Base-by-base conservation (phyloP, 2,888 invertebrate species). In the Stenodera caucasica region DNA sequence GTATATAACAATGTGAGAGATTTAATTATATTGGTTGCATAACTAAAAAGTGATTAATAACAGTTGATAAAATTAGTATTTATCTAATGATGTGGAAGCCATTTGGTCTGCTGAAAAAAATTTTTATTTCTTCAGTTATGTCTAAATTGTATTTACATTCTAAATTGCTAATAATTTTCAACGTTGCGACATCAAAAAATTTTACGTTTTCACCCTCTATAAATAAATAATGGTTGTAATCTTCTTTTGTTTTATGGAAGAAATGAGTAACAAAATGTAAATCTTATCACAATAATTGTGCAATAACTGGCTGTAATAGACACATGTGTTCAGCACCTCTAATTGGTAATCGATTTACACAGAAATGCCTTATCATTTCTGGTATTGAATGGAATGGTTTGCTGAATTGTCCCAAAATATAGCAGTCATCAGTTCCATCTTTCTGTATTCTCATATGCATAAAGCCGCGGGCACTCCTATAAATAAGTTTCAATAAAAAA, bases 381-480 rank as follows among this genome's bases (percentile, higher is more conserved):
- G 97, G 96, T 67, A 98, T 95, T 55, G 90, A 91, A 52, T 89
- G 88, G 78, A 97, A 98, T 23, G 95, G 94, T 67, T 94, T 93
- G 75, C 94, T 92, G 78, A 96, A 96, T 76, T 93, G 92, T 5
- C 97, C 97, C 71, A 98, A 82, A 56, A 96, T 94, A 79, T 90
- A 97, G 60, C 91, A 90, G 61, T 92, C 92, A 12, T 86, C 83
- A 57, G 88, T 87, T 12, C 82, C 82, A 74, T 88, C 87, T 71
- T 89, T 89, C 78, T 93, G 92, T 66, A 98, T 97, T 71, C 96
- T 88, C 92, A 98, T 95, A 80, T 98, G 97, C 93, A 98, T 96
- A 76, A 95, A 96, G 53, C 97, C 96, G 75, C 93, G 88, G 56
- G 94, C 92, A 77, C 96, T 96, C 82, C 97, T 97, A 81, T 30